Evolutionary conservation across 1,140 invertebrate genomes (phyloP).

Genomic region (Halyomorpha halys): DNA sequence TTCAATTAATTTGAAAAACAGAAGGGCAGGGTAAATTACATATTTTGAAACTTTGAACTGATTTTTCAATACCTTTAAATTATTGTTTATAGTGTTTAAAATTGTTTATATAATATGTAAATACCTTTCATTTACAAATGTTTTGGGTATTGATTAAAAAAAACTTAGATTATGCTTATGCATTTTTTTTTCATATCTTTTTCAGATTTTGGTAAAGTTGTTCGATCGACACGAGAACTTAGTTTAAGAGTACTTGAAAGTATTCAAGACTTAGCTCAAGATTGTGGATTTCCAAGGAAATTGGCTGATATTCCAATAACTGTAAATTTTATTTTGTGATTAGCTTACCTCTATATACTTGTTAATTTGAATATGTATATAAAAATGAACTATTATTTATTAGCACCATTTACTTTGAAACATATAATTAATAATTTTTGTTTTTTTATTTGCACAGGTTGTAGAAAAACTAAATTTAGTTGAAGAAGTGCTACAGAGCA

Average conservation of each 20-base stretch:
- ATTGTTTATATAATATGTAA: no score
- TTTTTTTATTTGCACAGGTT: neutral
- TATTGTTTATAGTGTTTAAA: no score
- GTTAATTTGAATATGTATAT: no score
- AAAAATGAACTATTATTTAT: neutral
- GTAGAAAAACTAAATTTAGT: constrained; percentile 6
- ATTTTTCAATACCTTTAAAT: no score
- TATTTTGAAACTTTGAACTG: no score
- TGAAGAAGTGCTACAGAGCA: neutral
- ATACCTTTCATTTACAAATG: no score
- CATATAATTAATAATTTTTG: neutral
- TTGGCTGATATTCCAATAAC: constrained; percentile 22
- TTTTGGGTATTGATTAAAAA: no score
- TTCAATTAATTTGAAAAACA: no score
- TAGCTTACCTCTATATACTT: neutral
- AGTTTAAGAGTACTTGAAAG: neutral
- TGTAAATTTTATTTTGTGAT: neutral
- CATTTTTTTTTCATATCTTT: no score
- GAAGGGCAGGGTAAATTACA: no score
- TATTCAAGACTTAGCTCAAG: constrained; percentile 22
- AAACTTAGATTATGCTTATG: no score
- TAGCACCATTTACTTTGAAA: neutral
- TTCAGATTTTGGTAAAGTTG: constrained; percentile 8
- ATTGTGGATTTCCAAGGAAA: constrained; percentile 24
- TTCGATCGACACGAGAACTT: constrained; percentile 7